Evolutionary conservation across 2,797 vertebrate genomes (phyloP), one percentile per base, ranked within the genome.

Genomic region (Prunella strophiata): DNA sequence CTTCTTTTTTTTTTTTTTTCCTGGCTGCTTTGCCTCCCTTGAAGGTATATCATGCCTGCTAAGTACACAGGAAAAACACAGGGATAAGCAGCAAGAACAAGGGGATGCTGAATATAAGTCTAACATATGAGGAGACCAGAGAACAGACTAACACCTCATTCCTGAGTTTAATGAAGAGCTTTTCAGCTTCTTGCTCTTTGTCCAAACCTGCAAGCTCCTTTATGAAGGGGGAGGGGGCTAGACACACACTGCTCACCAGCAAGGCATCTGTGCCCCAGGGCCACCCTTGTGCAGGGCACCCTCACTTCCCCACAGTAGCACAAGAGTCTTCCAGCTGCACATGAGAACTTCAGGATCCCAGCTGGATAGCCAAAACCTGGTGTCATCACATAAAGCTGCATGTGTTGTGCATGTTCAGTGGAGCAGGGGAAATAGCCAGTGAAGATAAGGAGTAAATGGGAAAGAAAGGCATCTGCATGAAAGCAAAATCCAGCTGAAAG

Each of bases 391-490:
- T 75, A 61, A 72, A 57, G 62, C 70, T 91, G 79, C 83, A 48
- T 5, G 42, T 51, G 22, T 29, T 80, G 50, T 18, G 9, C 10
- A 20, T 8, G 30, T 75, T 72, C 83, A 89, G 65, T 15, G 42
- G 34, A 95, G 79, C 58, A 81, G 62, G 30, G 40, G 43, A 82
- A 94, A 63, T 2, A 82, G 54, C 20, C 51, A 50, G 58, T 7
- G 43, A 91, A 88, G 73, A 67, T 52, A 88, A 88, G 58, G 66
- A 86, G 29, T 43, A 88, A 93, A 91, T 5, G 63, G 81, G 75
- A 82, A 84, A 73, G 52, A 58, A 29, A 91, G 32, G 52, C 67
- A 68, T n/a, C 59, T 73, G 59, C 55, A n/a, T 29, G 34, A 87
- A 93, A 94, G 71, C 32, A n/a, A 76, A 93, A 93, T 63, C 79